Base-by-base conservation (phyloP, 2,888 invertebrate genomes). In the Gnatocerus cornutus region DNA sequence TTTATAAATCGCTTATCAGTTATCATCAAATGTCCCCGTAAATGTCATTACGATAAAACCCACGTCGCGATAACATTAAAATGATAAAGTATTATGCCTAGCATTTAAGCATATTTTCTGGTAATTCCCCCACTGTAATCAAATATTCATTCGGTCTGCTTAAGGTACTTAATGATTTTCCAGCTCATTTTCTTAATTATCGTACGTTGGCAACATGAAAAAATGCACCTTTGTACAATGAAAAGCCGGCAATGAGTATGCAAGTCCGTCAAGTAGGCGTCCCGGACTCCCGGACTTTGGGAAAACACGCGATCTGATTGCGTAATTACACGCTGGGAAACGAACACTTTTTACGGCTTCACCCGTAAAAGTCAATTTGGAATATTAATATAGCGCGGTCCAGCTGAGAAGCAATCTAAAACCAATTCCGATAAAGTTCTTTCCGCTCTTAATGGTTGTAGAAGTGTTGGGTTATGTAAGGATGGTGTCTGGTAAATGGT, bases 271-370 rank as follows among this genome's bases (percentile, higher is more conserved):
- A 74, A 76, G 76, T 77, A 75, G 73, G 74, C 69, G 68, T 73
- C 75, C 74, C 75, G 76, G 74, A 70, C 74, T 72, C 73, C 74
- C 73, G 67, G 74, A 72, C 70, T 71, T 75, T 76, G 75, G 76
- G 41, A 41, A 33, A 75, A 78, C 77, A 77, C 77, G 76, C 77
- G 72, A 78, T 77, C 78, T 76, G 78, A 78, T 78, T 78, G 77
- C 74, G 76, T 78, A 78, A 78, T 78, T 78, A 77, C 76, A 75
- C 73, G 33, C 9, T 33, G 33, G n/a, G 33, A 33, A 33, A 33
- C 33, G 33, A 33, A 33, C 33, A 33, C 33, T 33, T 33, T 33
- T 33, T 33, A 33, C 33, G 33, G 33, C 33, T 33, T 33, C 33
- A 33, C 33, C 33, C 33, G 33, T 33, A 33, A 33, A 33, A 33